A percentile compares a stretch with the other conserved stretches of the same genome.
phyloP scores from a whole-genome alignment of 2,888 invertebrate species.

The Syritta pipiens region DNA sequence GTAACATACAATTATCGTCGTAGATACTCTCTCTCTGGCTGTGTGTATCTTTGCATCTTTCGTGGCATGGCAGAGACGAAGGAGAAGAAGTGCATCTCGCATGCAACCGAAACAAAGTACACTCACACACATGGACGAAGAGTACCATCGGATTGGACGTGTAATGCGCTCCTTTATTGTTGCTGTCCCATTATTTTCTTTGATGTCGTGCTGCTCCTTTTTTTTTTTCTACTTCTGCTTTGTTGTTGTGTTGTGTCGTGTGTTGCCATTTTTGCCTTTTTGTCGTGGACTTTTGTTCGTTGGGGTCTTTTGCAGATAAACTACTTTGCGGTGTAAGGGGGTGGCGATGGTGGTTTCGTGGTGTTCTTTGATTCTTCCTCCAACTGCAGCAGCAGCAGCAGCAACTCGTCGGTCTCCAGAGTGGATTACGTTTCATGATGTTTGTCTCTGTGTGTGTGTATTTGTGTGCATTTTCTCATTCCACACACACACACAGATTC shows the following conservation, averaged over 20 bases:
- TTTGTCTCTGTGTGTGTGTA: neutral
- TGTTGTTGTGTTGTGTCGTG: slow-evolving; percentile 22
- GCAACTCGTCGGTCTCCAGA: neutral
- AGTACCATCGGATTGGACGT: neutral
- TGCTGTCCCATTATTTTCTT: slow-evolving; percentile 16
- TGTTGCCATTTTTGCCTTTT: slow-evolving; percentile 22
- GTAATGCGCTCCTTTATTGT: slow-evolving; percentile 21
- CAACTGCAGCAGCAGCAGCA: too few species aligned
- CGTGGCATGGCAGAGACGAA: slow-evolving; percentile 1
- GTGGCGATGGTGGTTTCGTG: neutral
- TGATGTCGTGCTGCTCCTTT: neutral
- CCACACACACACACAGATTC: slow-evolving; percentile 7
- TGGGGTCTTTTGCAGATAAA: slow-evolving; percentile 51
- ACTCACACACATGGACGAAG: slow-evolving; percentile 5
- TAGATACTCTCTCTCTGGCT: slow-evolving; percentile 46
- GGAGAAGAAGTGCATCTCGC: slow-evolving; percentile 38
- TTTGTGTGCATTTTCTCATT: neutral
- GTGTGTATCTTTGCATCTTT: neutral
- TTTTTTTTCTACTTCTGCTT: slow-evolving; percentile 31
- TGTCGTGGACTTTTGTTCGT: slow-evolving; percentile 37
- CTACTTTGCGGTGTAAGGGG: neutral
- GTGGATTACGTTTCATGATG: slow-evolving; percentile 42
- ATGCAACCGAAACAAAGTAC: slow-evolving; percentile 47
- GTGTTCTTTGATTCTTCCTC: slow-evolving; percentile 4
- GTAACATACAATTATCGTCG: slow-evolving; percentile 63